Evolutionary conservation across 2,888 invertebrate genomes (phyloP).

Genomic region (Clostera curtula): DNA sequence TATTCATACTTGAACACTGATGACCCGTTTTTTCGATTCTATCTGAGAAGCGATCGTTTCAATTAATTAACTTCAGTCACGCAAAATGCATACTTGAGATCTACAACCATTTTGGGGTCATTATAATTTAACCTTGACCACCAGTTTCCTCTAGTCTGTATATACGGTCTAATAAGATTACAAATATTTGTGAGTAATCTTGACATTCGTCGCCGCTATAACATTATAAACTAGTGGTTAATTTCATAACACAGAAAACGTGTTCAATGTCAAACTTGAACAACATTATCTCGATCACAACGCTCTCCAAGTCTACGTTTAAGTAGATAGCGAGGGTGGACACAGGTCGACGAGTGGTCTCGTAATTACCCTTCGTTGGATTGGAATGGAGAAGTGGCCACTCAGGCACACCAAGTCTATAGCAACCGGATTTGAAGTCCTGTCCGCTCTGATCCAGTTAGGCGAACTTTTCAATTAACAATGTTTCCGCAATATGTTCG

Average conservation of each 20-base stretch:
- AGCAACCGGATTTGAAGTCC: conserved; percentile 68
- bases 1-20: conserved; percentile 6
- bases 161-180: conserved; percentile 35
- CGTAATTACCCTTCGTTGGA: conserved; percentile 58
- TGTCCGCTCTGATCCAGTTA: conserved; percentile 68
- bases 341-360: conserved; percentile 41
- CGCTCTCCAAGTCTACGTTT: conserved; percentile 19
- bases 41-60: conserved; percentile 16
- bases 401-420: conserved; percentile 65
- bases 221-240: too few relatives aligned
- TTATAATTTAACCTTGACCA: conserved; percentile 50
- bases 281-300: conserved; percentile 21
- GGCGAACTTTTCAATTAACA: conserved; percentile 58
- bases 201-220: too few relatives aligned
- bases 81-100: conserved; percentile 38
- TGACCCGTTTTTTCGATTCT: conserved; percentile 11
- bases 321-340: conserved; percentile 28
- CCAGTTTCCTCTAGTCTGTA: conserved; percentile 43
- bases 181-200: conserved; percentile 16
- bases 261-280: too few relatives aligned
- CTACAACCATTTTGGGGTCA: conserved; percentile 45
- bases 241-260: too few relatives aligned
- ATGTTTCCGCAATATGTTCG: conserved; percentile 55
- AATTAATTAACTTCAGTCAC: conserved; percentile 38
- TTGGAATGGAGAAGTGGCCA: conserved; percentile 70